phyloP scores from a whole-genome alignment of 2,797 vertebrate genomes.

The Chloroceryle amazona region DNA sequence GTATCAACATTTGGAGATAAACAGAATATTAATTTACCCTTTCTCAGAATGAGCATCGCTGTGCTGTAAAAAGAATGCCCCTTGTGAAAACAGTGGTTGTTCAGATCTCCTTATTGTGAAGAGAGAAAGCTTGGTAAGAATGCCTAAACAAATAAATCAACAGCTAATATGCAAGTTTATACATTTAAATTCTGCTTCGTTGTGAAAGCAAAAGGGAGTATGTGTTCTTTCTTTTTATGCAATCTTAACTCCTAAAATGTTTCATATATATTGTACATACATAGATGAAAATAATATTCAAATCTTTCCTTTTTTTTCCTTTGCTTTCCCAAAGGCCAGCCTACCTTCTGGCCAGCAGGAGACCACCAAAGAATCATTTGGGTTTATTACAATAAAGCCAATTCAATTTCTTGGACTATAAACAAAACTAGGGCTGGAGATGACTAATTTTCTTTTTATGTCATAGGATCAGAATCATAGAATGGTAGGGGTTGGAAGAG shows the following conservation, averaged over 20 bases:
- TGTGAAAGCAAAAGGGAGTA: background rate
- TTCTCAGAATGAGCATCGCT: background rate
- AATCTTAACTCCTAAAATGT: background rate
- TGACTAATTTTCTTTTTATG: background rate
- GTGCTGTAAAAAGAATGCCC: background rate
- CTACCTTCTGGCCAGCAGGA: background rate
- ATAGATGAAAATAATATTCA: background rate
- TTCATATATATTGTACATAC: background rate
- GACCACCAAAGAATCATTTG: background rate
- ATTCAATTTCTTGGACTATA: background rate
- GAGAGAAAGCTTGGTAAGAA: background rate
- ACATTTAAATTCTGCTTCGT: background rate
- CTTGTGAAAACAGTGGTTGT: background rate
- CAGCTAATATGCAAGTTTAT: background rate
- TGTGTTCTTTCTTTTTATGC: background rate
- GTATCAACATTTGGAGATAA: background rate
- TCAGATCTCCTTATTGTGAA: background rate
- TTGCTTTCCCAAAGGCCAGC: fast-evolving
- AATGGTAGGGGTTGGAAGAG: too few species aligned
- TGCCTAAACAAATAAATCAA: background rate
- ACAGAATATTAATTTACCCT: background rate
- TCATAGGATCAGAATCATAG: too few species aligned
- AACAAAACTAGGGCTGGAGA: background rate
- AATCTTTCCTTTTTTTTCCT: background rate
- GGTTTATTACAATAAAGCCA: background rate